phyloP scores from a whole-genome alignment of 23 tunicate genomes.

The Trididemnum clinides region DNA sequence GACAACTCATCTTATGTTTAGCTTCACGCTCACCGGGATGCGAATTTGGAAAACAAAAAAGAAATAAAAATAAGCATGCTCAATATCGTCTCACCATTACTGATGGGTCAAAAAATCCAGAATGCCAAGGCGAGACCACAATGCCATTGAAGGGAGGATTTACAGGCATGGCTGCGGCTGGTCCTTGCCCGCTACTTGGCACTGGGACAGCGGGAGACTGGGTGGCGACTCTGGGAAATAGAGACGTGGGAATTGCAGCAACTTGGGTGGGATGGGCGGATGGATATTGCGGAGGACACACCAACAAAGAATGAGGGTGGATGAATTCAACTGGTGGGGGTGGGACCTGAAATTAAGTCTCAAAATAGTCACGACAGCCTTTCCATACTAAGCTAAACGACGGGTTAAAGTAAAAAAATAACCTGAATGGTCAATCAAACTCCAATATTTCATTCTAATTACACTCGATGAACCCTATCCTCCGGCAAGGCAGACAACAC shows the following conservation, averaged over 20 bases:
- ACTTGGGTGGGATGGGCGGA: slow-evolving; percentile 17
- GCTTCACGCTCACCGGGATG: too few species aligned
- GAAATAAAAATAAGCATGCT: neutral
- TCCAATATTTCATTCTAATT: too few species aligned
- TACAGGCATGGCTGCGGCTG: slow-evolving; percentile 1
- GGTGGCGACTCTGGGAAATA: slow-evolving; percentile 13
- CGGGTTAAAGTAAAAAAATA: too few species aligned
- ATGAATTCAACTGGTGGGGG: slow-evolving; percentile 14
- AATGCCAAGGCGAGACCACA: neutral
- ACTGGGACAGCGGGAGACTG: slow-evolving; percentile 24
- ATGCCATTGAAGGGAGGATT: slow-evolving; percentile 8
- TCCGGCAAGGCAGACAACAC: too few species aligned
- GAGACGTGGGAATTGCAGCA: slow-evolving; percentile 19
- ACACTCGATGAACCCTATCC: too few species aligned
- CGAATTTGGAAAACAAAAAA: too few species aligned
- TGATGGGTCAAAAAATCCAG: neutral
- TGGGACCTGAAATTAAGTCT: too few species aligned
- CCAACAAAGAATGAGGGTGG: slow-evolving; percentile 15
- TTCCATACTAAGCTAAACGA: too few species aligned
- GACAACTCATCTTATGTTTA: too few species aligned
- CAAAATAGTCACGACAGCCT: too few species aligned
- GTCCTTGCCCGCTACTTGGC: slow-evolving; percentile 31
- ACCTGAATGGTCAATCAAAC: too few species aligned
- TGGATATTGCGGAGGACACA: slow-evolving; percentile 11
- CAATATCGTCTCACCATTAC: neutral